A percentile compares a stretch with the other conserved stretches of the same genome.
Evolutionary conservation across 2,113 vertebrate genomes (phyloP).

Genomic region (Osmerus eperlanus): DNA sequence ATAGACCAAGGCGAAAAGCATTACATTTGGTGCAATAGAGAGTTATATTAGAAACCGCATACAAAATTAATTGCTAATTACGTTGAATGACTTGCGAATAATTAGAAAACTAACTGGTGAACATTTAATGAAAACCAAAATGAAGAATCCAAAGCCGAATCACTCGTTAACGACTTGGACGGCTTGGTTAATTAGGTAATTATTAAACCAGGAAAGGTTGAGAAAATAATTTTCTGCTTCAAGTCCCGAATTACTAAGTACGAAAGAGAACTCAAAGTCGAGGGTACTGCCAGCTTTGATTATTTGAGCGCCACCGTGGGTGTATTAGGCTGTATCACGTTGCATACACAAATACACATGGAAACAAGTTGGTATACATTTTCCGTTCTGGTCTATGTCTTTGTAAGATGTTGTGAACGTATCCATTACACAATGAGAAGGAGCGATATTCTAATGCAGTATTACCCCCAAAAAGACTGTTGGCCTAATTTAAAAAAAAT

Average conservation of each 20-base stretch:
- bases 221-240: slow-evolving; percentile 60
- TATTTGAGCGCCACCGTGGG: slow-evolving; percentile 11
- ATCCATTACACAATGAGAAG: background rate
- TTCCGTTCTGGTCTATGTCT: too few relatives aligned
- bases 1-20: slow-evolving; percentile 12
- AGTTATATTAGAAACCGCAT: slow-evolving; percentile 38
- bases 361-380: background rate
- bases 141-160: slow-evolving; percentile 31
- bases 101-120: slow-evolving; percentile 54
- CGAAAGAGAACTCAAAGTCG: slow-evolving; percentile 9
- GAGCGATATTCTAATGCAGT: background rate
- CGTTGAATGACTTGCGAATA: slow-evolving; percentile 43
- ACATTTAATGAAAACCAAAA: slow-evolving; percentile 52
- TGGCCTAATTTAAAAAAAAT: background rate
- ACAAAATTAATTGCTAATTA: slow-evolving; percentile 53
- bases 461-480: background rate
- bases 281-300: slow-evolving; percentile 41
- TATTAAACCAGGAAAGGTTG: slow-evolving; percentile 53
- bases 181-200: slow-evolving; percentile 60
- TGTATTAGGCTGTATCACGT: background rate
- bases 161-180: slow-evolving; percentile 42
- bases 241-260: slow-evolving; percentile 32
- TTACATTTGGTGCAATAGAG: slow-evolving; percentile 11
- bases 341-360: background rate
- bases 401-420: background rate